A percentile compares a stretch with the other conserved stretches of the same genome.
phyloP scores from a whole-genome alignment of 2,797 vertebrate genomes.

The Acanthornis magna region DNA sequence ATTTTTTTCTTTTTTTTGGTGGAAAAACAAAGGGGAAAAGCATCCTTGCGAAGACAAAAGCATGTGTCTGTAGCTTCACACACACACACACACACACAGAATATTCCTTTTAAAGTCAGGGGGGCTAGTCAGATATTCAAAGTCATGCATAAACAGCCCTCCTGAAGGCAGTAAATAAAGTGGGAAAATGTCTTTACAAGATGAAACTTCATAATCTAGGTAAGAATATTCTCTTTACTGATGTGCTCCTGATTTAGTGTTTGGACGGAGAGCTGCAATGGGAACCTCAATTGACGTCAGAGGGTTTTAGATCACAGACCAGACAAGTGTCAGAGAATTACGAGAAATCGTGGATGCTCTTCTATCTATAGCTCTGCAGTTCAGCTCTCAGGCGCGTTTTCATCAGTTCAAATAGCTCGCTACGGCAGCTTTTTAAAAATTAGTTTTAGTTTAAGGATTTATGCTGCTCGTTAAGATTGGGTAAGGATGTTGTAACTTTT shows the following conservation, averaged over 20 bases:
- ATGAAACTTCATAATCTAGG: not conserved
- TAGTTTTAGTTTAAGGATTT: constrained; percentile 8
- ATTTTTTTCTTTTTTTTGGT: not conserved
- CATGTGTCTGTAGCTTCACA: not conserved
- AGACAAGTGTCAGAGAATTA: constrained; percentile 48
- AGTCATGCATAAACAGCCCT: not conserved
- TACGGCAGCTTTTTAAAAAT: not conserved
- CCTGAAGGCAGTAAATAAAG: not conserved
- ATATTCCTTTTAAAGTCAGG: constrained; percentile 53
- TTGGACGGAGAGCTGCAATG: not conserved
- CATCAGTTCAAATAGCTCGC: not conserved
- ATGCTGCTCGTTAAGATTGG: not conserved
- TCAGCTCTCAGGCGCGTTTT: fast-evolving
- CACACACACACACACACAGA: not conserved
- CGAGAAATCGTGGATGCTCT: not conserved
- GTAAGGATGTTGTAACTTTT: not conserved
- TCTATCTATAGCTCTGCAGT: constrained; percentile 57
- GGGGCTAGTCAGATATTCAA: not conserved
- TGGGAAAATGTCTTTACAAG: not conserved
- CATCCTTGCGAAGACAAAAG: constrained; percentile 14
- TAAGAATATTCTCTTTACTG: not conserved
- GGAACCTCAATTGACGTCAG: constrained; percentile 50
- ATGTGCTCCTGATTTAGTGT: not conserved
- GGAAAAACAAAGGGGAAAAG: not conserved
- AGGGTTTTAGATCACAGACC: constrained; percentile 54